Evolutionary conservation across 1,140 invertebrate genomes (phyloP).

Genomic region (Oryzaephilus surinamensis): DNA sequence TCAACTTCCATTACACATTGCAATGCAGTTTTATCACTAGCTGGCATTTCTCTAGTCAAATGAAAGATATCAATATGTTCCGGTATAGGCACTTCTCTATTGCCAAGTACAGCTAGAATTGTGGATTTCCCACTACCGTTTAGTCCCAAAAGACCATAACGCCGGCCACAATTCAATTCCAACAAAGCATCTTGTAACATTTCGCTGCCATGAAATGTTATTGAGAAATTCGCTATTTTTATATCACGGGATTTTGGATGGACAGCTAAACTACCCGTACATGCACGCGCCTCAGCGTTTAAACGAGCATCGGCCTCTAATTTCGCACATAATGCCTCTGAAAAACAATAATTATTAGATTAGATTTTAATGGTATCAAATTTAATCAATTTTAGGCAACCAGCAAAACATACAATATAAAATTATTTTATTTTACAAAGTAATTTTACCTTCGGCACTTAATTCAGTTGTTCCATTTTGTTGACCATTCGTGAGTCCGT

Average conservation of each 20-base stretch:
- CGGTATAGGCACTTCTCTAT: slow-evolving; percentile 92
- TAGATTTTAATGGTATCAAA: slow-evolving; percentile 1
- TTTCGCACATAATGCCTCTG: slow-evolving; percentile 77
- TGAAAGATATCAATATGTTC: slow-evolving; percentile 98
- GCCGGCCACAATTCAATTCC: slow-evolving; percentile 91
- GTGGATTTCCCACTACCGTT: slow-evolving; percentile 98
- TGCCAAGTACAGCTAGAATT: slow-evolving; percentile 80
- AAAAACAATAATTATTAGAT: slow-evolving; percentile 20
- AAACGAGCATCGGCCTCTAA: slow-evolving; percentile 82
- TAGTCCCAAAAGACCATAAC: slow-evolving; percentile 92
- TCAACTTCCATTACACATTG: slow-evolving; percentile 98
- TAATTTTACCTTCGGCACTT: slow-evolving; percentile 40
- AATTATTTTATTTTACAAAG: not conserved
- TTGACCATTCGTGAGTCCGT: slow-evolving; percentile 28
- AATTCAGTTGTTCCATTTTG: slow-evolving; percentile 38
- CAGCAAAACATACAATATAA: not conserved
- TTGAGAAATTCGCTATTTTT: slow-evolving; percentile 94
- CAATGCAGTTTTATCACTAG: slow-evolving; percentile 84
- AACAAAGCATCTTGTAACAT: slow-evolving; percentile 90
- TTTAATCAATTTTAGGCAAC: no score
- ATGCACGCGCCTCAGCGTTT: slow-evolving; percentile 86
- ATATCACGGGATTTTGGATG: slow-evolving; percentile 92
- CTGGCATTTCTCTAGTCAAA: slow-evolving; percentile 91
- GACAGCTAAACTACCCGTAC: slow-evolving; percentile 88
- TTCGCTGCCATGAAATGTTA: slow-evolving; percentile 96